Evolutionary conservation across 1,140 invertebrate species (phyloP).

Genomic region (Pseudobourletiella spinata): DNA sequence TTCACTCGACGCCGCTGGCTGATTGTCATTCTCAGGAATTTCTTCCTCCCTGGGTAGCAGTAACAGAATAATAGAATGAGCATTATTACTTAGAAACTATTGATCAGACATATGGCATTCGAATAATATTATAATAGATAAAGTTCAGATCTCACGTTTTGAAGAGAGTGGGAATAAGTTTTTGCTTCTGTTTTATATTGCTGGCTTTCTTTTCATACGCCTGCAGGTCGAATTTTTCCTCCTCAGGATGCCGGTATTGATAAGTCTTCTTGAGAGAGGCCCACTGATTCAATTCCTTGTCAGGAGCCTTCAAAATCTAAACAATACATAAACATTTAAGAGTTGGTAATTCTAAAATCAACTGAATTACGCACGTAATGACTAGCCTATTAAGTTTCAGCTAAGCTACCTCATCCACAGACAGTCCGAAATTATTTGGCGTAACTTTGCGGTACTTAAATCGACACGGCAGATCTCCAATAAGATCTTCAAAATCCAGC

Average conservation of each 20-base stretch:
- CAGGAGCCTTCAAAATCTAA: slow-evolving; percentile 79
- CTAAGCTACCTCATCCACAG: slow-evolving; percentile 77
- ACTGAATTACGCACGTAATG: not conserved
- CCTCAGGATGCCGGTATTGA: slow-evolving; percentile 63
- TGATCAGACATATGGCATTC: too few species aligned
- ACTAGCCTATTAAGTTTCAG: too few species aligned
- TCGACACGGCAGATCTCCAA: slow-evolving; percentile 78
- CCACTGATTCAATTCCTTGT: slow-evolving; percentile 91
- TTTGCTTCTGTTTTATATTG: slow-evolving; percentile 65
- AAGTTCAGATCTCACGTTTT: slow-evolving; percentile 40
- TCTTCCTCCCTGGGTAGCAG: too few species aligned
- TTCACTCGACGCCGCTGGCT: too few species aligned
- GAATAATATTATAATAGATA: too few species aligned
- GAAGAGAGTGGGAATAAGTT: slow-evolving; percentile 75
- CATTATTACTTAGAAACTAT: too few species aligned
- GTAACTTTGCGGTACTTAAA: slow-evolving; percentile 87
- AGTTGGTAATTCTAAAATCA: not conserved
- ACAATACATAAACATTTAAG: slow-evolving; percentile 33
- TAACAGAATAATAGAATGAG: too few species aligned
- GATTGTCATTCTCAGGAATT: too few species aligned
- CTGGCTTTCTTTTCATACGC: slow-evolving; percentile 63
- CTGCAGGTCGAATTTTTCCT: slow-evolving; percentile 70
- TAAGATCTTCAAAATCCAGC: slow-evolving; percentile 88
- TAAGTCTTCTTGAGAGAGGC: slow-evolving; percentile 82
- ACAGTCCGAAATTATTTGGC: slow-evolving; percentile 86